A percentile compares a stretch with the other conserved stretches of the same genome.
phyloP scores from a whole-genome alignment of 1,140 invertebrate genomes.

The Acromyrmex heyeri region DNA sequence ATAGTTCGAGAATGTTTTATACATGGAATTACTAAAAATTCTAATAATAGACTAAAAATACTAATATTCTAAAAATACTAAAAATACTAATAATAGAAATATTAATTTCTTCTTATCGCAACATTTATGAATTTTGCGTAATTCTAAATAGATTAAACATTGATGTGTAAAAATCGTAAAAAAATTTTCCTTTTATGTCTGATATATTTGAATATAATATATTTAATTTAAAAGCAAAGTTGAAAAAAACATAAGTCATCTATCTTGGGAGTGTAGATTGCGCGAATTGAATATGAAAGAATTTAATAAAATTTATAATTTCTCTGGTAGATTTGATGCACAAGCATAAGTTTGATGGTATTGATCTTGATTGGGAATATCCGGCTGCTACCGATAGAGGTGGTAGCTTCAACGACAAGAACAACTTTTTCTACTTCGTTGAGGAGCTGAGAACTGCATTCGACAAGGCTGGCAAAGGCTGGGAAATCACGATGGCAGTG shows the following conservation, averaged over 20 bases:
- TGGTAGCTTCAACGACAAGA: slow-evolving; percentile 94
- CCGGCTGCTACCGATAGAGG: slow-evolving; percentile 94
- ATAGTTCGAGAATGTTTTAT: slow-evolving; percentile 19
- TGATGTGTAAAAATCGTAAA: background rate
- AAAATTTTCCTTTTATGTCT: background rate
- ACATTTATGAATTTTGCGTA: background rate
- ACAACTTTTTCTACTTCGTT: slow-evolving; percentile 93
- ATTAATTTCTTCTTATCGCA: background rate
- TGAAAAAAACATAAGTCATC: background rate
- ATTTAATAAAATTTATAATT: slow-evolving; percentile 4
- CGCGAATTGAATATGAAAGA: background rate
- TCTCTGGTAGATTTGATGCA: slow-evolving; percentile 89
- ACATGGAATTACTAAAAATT: background rate
- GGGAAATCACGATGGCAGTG: slow-evolving; percentile 95
- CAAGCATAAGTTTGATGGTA: slow-evolving; percentile 93
- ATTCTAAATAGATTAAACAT: background rate
- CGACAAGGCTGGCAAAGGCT: slow-evolving; percentile 90
- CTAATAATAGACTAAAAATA: too few relatives aligned
- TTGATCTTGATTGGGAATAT: slow-evolving; percentile 95
- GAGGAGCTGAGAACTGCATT: slow-evolving; percentile 93
- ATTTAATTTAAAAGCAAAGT: background rate
- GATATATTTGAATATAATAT: slow-evolving; percentile 14
- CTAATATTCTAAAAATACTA: too few relatives aligned
- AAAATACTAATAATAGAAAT: too few relatives aligned
- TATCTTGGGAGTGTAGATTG: background rate